Conservation (phyloP, 92 coral and sea anemone species). For the Plumapathes pennacea region DNA sequence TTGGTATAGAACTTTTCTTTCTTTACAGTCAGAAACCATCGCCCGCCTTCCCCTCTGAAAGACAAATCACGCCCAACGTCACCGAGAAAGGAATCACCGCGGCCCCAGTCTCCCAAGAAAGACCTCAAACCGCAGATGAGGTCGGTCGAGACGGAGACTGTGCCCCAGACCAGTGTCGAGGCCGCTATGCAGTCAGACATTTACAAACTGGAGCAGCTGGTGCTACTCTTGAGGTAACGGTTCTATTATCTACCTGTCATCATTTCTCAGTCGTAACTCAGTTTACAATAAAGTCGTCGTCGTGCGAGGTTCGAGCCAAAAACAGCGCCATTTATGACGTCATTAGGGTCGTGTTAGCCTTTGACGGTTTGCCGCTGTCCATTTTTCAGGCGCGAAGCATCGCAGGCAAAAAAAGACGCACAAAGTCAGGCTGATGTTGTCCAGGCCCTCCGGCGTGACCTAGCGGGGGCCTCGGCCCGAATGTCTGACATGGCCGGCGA, state of each 20-base stretch:
- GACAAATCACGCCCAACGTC: slow-evolving; percentile 66
- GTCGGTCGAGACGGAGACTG: slow-evolving; percentile 90
- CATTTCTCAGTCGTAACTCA: not conserved
- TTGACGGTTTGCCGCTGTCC: not conserved
- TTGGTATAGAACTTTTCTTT: too few relatives aligned
- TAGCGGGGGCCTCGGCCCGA: slow-evolving; percentile 98
- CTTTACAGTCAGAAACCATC: slow-evolving; percentile 23
- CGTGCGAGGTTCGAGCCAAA: too few relatives aligned
- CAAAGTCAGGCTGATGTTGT: slow-evolving; percentile 87
- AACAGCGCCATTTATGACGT: too few relatives aligned
- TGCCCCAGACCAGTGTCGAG: slow-evolving; percentile 78
- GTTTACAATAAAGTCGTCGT: too few relatives aligned
- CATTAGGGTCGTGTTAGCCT: not conserved
- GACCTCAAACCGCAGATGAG: slow-evolving; percentile 79
- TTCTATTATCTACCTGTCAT: not conserved
- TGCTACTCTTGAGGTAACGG: slow-evolving; percentile 77
- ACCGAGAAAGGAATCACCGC: slow-evolving; percentile 55
- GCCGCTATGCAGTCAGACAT: slow-evolving; percentile 83
- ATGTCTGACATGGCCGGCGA: slow-evolving; percentile 98
- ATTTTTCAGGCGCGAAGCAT: slow-evolving; percentile 73
- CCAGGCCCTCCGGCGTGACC: slow-evolving; percentile 82
- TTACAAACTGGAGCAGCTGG: slow-evolving; percentile 87
- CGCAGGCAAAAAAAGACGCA: slow-evolving; percentile 87
- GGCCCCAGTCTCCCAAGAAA: slow-evolving; percentile 83
- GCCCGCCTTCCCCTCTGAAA: slow-evolving; percentile 69